Evolutionary conservation across 2,797 vertebrate species (phyloP).

Genomic region (Parauchenoglanis punctatus): DNA sequence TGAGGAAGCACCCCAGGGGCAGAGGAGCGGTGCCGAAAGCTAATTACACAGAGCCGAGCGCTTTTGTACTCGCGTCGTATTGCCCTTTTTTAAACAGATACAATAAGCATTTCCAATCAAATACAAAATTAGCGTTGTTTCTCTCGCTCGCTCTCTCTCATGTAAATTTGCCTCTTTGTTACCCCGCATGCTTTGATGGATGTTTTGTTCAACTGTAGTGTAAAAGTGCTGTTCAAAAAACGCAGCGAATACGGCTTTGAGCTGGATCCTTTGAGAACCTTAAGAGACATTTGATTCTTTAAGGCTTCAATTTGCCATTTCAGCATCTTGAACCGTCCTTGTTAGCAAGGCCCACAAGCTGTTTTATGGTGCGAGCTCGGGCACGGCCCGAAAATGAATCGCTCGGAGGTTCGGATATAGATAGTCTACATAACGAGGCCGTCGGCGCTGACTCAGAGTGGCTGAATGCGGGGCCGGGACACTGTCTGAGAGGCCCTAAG

Average conservation of each 20-base stretch:
- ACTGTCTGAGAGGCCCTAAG: slow-evolving; percentile 90
- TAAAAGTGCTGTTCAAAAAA: slow-evolving; percentile 16
- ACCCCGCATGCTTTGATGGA: slow-evolving; percentile 16
- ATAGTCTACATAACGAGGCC: neutral
- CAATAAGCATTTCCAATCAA: slow-evolving; percentile 51
- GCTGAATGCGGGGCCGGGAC: slow-evolving; percentile 92
- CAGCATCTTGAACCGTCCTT: neutral
- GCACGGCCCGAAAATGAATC: neutral
- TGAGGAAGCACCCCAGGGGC: slow-evolving; percentile 46
- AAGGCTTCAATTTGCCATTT: neutral
- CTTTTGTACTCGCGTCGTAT: slow-evolving; percentile 36
- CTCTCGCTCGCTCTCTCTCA: neutral
- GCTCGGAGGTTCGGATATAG: neutral
- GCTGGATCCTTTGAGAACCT: slow-evolving; percentile 1
- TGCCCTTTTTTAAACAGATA: slow-evolving; percentile 34
- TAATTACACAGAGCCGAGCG: slow-evolving; percentile 51
- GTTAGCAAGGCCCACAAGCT: neutral
- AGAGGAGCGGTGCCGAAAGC: slow-evolving; percentile 40
- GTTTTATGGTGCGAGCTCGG: neutral
- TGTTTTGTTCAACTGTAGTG: slow-evolving; percentile 32
- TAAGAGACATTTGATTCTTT: slow-evolving; percentile 20
- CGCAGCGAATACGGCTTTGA: neutral
- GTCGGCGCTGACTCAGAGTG: slow-evolving; percentile 51
- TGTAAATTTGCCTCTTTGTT: slow-evolving; percentile 24
- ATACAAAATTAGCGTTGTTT: slow-evolving; percentile 41